Base-by-base conservation (phyloP, 2,797 vertebrate genomes). In the Premnoplex brunnescens region DNA sequence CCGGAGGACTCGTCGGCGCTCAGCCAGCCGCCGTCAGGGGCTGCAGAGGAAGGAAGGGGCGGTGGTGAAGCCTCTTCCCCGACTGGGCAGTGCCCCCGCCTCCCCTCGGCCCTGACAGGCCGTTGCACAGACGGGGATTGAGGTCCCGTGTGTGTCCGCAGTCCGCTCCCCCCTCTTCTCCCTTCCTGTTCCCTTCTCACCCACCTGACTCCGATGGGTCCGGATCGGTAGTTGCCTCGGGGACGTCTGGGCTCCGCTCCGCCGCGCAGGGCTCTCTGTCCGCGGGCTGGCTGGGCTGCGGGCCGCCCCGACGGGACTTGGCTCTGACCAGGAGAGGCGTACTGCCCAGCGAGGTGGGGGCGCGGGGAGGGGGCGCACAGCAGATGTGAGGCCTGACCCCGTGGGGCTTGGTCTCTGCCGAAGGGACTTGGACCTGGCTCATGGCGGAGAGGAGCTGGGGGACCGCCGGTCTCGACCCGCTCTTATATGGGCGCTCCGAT, bases 281-380 rank as follows among this genome's bases (percentile, higher is more conserved):
- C 2, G 7, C 14, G 6, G 77, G 24, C 58, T 46, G 88, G 21
- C 24, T 76, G 5, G 14, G 37, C 46, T 11, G 43, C 9, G 28
- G 7, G 26, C 7, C 18, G 7, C 24, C 21, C 5, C 64, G 43
- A 2, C 68, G 85, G 54, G 92, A 69, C 63, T 91, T 82, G 18
- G 90, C 93, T 27, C 46, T 98, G 1, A 90, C 82, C 91, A 98
- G 97, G 32, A 97, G 80, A 14, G 97, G 94, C 16, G 95, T 52
- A 28, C 96, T 96, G 37, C 97, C 95, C 36, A 95, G 97, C 0
- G 87, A 96, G 6, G 95, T 91, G 6, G 98, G 98, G 6, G 97
- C 91, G 7, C 97, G 87, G 44, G 98, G 98, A 88, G 98, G 98
- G 19, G 98, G 97, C 67, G 96, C 73, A 68, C 98, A 99, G 56